Base-by-base conservation (phyloP, 2,797 vertebrate species). In the Diplodus sargus region DNA sequence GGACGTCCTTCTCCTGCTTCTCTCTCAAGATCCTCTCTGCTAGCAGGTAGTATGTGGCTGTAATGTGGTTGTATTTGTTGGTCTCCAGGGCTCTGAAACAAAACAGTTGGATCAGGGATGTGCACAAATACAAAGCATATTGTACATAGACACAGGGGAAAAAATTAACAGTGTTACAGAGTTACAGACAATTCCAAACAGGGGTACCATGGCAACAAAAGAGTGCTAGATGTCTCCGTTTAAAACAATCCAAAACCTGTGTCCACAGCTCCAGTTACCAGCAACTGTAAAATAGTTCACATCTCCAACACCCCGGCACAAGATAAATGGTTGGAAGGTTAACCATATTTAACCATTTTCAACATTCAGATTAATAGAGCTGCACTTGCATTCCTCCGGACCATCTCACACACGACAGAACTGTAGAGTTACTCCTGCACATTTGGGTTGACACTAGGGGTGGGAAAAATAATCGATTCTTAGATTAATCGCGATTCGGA, bases 51-150 rank as follows among this genome's bases (percentile, higher is more conserved):
- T 99, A 99, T 3, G 98, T 99, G 89, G 98, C 98, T 30, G 98
- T 99, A 93, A 99, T 99, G 94, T 99, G 98, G 95, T 99, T 98
- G 93, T 99, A 99, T 87, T 99, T 98, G 95, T 99, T 98, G 72
- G 97, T 98, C 93, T 99, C 98, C 93, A 99, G 68, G 69, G 98
- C 98, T 93, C 98, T 99, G 80, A 56, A 91, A 90, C 4, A 74
- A 71, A 22, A 81, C 34, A 17, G 51, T 18, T 28, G 67, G 11
- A 61, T 69, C 5, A 74, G 8, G 14, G 57, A 25, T 0, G 51
- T 12, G 13, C 10, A 76, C 5, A 13, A 11, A 61, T 13, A 30
- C 15, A 65, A 15, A 57, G 5, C 15, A 51, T 4, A 14, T 4
- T 47, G 59, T 22, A 9, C 0, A 49, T 25, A 34, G 10, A 25